A percentile compares a stretch with the other conserved stretches of the same genome.
Conservation (phyloP, 1,140 invertebrate genomes). For the Pararge aegeria region DNA sequence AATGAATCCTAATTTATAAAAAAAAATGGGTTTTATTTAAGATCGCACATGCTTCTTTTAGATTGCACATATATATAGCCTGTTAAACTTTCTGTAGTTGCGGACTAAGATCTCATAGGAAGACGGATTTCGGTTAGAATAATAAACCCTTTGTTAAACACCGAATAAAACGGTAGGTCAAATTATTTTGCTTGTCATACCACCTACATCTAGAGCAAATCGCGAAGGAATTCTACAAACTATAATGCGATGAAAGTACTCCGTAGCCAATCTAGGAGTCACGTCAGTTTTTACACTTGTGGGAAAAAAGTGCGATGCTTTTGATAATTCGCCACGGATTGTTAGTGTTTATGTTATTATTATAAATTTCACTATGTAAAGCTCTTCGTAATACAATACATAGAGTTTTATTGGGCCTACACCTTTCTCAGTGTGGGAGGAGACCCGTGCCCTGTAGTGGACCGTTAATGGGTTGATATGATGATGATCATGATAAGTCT, state of each 20-base stretch:
- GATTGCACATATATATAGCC: too few relatives aligned
- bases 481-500: too few relatives aligned
- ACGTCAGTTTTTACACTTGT: neutral
- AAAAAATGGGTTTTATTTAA: too few relatives aligned
- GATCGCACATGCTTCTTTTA: too few relatives aligned
- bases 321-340: constrained; percentile 4
- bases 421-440: too few relatives aligned
- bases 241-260: neutral
- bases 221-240: neutral
- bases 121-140: too few relatives aligned
- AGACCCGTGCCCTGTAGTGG: too few relatives aligned
- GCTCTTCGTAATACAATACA: neutral
- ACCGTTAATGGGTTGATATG: too few relatives aligned
- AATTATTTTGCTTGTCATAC: neutral
- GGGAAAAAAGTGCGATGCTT: neutral
- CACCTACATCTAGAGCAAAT: neutral
- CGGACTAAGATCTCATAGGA: too few relatives aligned
- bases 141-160: neutral
- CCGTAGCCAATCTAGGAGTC: neutral
- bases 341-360: neutral
- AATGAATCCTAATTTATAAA: too few relatives aligned
- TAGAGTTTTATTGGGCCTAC: neutral
- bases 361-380: neutral
- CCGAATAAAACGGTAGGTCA: neutral
- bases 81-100: too few relatives aligned